Conservation (phyloP, 2,113 vertebrate genomes). For the Engystomops pustulosus region DNA sequence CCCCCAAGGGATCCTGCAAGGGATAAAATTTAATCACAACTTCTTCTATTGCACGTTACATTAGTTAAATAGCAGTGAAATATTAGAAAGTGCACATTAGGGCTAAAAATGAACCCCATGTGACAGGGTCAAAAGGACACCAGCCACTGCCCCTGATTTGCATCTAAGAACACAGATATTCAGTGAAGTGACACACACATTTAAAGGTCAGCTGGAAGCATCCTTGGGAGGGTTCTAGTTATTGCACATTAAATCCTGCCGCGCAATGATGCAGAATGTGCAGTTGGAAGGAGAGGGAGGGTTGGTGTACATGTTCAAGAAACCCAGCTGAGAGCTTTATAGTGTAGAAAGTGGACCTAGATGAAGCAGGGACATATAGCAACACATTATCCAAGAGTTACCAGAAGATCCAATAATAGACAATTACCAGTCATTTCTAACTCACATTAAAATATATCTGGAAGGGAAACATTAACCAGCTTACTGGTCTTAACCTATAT, state of each 20-base stretch:
- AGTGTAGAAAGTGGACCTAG: not conserved
- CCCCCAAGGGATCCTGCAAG: too few relatives aligned
- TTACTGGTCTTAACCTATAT: not conserved
- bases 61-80: not conserved
- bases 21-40: not conserved
- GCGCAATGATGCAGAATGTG: constrained; percentile 33
- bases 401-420: too few relatives aligned
- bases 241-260: constrained; percentile 15
- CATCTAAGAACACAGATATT: constrained; percentile 33
- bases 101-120: not conserved
- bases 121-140: constrained; percentile 11
- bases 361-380: not conserved
- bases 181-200: constrained; percentile 51
- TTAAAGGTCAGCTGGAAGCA: constrained; percentile 53
- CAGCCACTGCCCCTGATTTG: not conserved
- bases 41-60: not conserved
- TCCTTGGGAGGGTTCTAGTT: constrained; percentile 27
- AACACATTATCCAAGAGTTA: not conserved
- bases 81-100: not conserved
- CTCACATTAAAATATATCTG: not conserved
- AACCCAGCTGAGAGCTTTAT: not conserved
- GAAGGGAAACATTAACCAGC: not conserved
- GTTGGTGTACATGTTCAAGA: not conserved
- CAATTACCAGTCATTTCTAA: not conserved
- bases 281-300: not conserved